phyloP scores from a whole-genome alignment of 2,888 invertebrate genomes.

The Trissoscelio sp. region DNA sequence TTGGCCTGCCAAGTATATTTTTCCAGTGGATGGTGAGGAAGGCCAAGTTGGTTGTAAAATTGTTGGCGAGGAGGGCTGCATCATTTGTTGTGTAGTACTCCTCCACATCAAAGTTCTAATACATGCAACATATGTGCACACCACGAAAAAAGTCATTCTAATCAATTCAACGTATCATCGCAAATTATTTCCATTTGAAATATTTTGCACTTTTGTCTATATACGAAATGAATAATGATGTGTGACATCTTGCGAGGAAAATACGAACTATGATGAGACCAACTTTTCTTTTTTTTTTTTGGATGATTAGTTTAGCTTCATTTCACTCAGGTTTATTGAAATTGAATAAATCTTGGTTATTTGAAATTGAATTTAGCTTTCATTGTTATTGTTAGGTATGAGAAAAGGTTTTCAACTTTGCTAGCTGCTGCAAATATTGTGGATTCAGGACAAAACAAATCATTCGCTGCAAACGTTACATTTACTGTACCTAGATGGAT shows the following conservation, averaged over 20 bases:
- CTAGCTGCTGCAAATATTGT: constrained; percentile 5
- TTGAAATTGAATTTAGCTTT: no score
- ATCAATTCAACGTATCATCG: no score
- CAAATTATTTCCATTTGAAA: constrained; percentile 34
- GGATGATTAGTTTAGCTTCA: no score
- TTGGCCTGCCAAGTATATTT: constrained; percentile 97
- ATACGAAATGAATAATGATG: constrained; percentile 10
- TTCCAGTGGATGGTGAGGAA: constrained; percentile 99
- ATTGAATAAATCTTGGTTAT: no score
- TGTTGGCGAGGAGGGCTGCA: constrained; percentile 96
- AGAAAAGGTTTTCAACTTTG: no score
- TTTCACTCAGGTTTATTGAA: no score
- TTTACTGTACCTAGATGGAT: constrained; percentile 91
- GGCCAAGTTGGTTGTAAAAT: constrained; percentile 96
- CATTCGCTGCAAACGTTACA: constrained; percentile 31
- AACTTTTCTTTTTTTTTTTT: constrained; percentile 12
- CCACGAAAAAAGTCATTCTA: constrained; percentile 73
- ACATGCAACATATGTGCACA: constrained; percentile 82
- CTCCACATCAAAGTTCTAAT: constrained; percentile 94
- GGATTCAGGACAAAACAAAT: neutral
- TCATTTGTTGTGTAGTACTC: constrained; percentile 99
- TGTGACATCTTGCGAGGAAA: constrained; percentile 16
- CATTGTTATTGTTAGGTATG: constrained; percentile 38
- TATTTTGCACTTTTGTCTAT: neutral
- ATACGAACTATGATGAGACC: constrained; percentile 33